Percentiles rank a stretch among this genome's conserved stretches.
Conservation (phyloP, 2,888 invertebrate species). For the Psylliodes chrysocephalus region DNA sequence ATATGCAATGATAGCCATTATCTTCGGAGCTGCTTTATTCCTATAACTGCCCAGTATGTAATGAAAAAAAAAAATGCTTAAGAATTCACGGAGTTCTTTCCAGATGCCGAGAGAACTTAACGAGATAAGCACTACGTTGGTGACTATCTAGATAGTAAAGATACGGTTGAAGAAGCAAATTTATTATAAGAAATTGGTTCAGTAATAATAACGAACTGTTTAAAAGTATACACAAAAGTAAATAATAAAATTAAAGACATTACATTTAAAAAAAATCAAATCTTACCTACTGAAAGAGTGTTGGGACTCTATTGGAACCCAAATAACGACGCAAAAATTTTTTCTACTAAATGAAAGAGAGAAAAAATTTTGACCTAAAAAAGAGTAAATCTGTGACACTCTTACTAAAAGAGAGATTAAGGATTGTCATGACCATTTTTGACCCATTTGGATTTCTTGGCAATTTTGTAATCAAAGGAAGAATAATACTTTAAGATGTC, state of each 20-base stretch:
- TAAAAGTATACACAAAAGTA: neutral
- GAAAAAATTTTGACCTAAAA: too few species aligned
- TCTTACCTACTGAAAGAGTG: neutral
- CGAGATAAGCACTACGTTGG: conserved; percentile 15
- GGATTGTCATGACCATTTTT: too few species aligned
- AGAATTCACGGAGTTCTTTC: neutral
- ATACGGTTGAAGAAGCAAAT: conserved; percentile 15
- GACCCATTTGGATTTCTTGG: too few species aligned
- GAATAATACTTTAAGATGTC: too few species aligned
- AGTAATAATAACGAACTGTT: neutral
- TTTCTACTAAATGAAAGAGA: too few species aligned
- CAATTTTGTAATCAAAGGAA: too few species aligned
- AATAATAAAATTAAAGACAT: neutral
- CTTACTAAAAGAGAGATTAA: too few species aligned
- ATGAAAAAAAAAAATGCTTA: conserved; percentile 18
- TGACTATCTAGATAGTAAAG: conserved; percentile 21
- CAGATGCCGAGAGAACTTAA: conserved; percentile 10
- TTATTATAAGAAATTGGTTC: neutral
- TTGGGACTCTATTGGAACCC: neutral
- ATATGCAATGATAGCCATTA: conserved; percentile 20
- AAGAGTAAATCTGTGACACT: too few species aligned
- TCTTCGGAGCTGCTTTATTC: conserved; percentile 21
- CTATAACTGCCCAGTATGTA: conserved; percentile 17
- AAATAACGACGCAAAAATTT: neutral
- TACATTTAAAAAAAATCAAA: neutral